Conservation (phyloP, 2,113 vertebrate species). For the Pterocles orientalis region DNA sequence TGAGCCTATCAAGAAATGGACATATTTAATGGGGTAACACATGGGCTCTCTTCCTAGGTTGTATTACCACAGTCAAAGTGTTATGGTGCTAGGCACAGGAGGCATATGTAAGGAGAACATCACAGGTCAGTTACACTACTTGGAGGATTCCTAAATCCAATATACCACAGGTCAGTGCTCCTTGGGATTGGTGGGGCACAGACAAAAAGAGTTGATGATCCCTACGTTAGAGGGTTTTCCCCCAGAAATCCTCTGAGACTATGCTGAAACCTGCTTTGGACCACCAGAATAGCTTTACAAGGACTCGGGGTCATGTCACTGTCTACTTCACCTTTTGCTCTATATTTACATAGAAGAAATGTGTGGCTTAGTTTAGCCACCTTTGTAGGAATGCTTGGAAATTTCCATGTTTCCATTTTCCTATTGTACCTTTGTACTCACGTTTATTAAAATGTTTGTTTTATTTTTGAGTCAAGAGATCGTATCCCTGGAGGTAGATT, state of each 20-base stretch:
- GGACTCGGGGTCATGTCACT: neutral
- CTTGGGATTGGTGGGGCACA: neutral
- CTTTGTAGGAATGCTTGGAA: neutral
- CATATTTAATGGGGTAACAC: neutral
- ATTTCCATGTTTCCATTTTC: neutral
- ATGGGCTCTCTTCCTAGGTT: neutral
- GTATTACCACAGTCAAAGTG: neutral
- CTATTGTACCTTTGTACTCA: neutral
- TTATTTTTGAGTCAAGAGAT: slow-evolving; percentile 7
- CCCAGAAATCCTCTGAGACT: neutral
- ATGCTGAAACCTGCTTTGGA: neutral
- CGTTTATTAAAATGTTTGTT: slow-evolving; percentile 15
- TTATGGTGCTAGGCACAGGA: neutral
- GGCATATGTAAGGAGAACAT: neutral
- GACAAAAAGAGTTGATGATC: neutral
- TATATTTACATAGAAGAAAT: neutral
- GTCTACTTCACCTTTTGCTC: neutral
- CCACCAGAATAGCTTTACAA: neutral
- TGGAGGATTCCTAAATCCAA: neutral
- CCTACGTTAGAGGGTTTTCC: neutral
- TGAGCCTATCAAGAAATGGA: neutral
- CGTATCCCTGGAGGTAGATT: neutral
- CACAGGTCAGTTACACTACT: neutral
- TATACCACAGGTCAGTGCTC: neutral
- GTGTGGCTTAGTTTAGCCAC: neutral